Evolutionary conservation across 2,888 invertebrate species (phyloP).

Genomic region (Clunio marinus): DNA sequence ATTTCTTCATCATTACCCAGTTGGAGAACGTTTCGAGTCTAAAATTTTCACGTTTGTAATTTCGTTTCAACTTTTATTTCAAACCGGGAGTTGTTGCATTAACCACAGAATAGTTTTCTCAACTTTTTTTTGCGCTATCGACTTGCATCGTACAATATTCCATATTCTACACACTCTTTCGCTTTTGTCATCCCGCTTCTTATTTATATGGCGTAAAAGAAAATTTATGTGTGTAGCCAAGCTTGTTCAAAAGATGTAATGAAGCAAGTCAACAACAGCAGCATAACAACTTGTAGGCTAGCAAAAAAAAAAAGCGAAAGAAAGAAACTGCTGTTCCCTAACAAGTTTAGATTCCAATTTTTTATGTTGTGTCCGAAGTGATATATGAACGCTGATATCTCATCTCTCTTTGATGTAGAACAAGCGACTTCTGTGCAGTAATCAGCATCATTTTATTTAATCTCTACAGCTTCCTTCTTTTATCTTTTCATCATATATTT

Average conservation of each 20-base stretch:
- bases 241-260: slow-evolving; percentile 14
- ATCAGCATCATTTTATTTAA: background rate
- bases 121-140: background rate
- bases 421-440: background rate
- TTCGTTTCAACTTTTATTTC: too few relatives aligned
- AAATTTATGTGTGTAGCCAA: slow-evolving; percentile 25
- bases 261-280: background rate
- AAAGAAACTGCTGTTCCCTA: slow-evolving; percentile 14
- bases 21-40: background rate
- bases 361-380: background rate
- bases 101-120: background rate
- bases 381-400: slow-evolving; percentile 30
- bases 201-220: slow-evolving; percentile 8
- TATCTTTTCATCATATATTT: too few relatives aligned
- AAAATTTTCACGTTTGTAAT: too few relatives aligned
- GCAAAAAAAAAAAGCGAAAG: background rate
- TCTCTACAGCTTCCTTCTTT: background rate
- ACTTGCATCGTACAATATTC: background rate
- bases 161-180: background rate
- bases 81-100: too few relatives aligned
- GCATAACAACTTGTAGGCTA: background rate
- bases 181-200: slow-evolving; percentile 12
- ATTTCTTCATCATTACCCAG: background rate
- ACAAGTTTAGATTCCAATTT: background rate
- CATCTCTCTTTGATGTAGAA: slow-evolving; percentile 30